phyloP scores from a whole-genome alignment of 2,797 vertebrate species.

The Betta splendens region DNA sequence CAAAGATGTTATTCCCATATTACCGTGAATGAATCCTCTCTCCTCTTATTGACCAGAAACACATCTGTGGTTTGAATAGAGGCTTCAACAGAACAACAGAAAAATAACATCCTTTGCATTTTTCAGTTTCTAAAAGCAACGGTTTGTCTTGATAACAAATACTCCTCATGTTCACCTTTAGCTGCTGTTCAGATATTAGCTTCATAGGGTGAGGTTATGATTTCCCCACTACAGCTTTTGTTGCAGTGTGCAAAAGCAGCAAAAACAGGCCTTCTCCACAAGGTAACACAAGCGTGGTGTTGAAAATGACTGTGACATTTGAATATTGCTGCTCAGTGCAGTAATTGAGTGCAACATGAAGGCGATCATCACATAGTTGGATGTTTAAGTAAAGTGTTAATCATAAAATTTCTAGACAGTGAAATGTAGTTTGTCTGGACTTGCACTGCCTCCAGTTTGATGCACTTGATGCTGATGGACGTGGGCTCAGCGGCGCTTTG shows the following conservation, averaged over 20 bases:
- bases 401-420: not conserved
- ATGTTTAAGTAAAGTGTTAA: not conserved
- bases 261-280: not conserved
- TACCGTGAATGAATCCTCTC: too few relatives aligned
- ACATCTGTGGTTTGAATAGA: not conserved
- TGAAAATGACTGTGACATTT: not conserved
- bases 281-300: not conserved
- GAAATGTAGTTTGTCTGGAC: not conserved
- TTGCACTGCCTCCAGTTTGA: not conserved
- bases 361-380: not conserved
- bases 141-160: not conserved
- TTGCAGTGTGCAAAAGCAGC: not conserved
- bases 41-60: not conserved
- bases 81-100: not conserved
- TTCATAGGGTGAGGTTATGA: not conserved
- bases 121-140: not conserved
- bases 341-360: not conserved
- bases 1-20: slow-evolving; percentile 1
- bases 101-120: not conserved
- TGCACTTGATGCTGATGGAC: not conserved
- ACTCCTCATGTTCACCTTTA: not conserved
- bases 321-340: not conserved
- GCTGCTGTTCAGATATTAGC: not conserved
- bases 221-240: not conserved
- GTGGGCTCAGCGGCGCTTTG: slow-evolving; percentile 14